A percentile compares a stretch with the other conserved stretches of the same genome.
Evolutionary conservation across 2,113 vertebrate species (phyloP).

Genomic region (Chloropsis cyanopogon): DNA sequence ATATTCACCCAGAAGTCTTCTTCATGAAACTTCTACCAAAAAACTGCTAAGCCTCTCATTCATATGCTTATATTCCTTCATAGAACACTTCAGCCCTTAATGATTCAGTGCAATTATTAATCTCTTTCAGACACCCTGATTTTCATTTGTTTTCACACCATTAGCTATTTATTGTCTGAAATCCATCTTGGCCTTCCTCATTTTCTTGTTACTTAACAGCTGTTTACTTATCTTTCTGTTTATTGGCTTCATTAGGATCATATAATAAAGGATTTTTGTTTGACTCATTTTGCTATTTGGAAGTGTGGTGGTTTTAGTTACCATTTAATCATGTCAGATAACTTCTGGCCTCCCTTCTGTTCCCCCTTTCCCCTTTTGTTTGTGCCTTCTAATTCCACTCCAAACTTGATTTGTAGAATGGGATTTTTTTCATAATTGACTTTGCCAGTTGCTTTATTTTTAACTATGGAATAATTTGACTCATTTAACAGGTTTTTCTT

Average conservation of each 20-base stretch:
- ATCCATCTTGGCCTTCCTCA: neutral
- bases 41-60: neutral
- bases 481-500: neutral
- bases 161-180: neutral
- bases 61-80: neutral
- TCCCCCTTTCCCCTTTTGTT: neutral
- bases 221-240: neutral
- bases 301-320: neutral
- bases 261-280: neutral
- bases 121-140: neutral
- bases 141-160: constrained; percentile 15
- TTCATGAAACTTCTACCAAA: neutral
- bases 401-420: neutral
- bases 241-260: neutral
- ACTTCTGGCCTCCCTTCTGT: constrained; percentile 4
- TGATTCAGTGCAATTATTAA: constrained; percentile 7
- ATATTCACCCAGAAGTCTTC: neutral
- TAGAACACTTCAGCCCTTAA: neutral
- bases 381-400: neutral
- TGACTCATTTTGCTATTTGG: neutral
- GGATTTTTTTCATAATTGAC: neutral
- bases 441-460: neutral
- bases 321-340: neutral
- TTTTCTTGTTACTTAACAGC: constrained; percentile 18
- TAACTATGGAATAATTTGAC: neutral